Evolutionary conservation across 2,113 vertebrate species (phyloP).

Genomic region (Salvelinus sp.): DNA sequence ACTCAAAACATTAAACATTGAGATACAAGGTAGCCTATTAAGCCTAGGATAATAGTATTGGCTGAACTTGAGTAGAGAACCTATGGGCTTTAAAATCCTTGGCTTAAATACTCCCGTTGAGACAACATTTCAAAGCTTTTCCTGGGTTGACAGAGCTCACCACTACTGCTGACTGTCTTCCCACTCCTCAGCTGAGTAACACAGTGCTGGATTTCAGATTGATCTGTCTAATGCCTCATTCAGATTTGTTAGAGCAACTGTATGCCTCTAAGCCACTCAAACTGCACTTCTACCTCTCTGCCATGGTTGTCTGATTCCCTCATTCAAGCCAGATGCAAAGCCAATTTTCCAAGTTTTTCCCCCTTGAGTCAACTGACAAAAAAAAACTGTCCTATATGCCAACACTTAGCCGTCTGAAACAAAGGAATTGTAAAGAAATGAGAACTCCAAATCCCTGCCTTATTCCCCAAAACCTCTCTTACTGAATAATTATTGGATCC

Average conservation of each 20-base stretch:
- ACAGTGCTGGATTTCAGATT: neutral
- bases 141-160: too few species aligned
- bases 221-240: neutral
- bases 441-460: neutral
- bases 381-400: slow-evolving; percentile 11
- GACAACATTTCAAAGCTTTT: too few species aligned
- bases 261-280: neutral
- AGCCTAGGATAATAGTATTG: too few species aligned
- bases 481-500: slow-evolving; percentile 20
- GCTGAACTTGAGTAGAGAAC: too few species aligned
- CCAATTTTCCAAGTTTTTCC: slow-evolving; percentile 9
- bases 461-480: neutral
- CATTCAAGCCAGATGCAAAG: slow-evolving; percentile 3
- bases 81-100: too few species aligned
- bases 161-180: too few species aligned
- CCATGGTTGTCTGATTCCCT: neutral
- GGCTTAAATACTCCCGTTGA: too few species aligned
- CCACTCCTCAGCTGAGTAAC: neutral
- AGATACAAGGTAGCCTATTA: too few species aligned
- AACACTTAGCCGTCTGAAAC: slow-evolving; percentile 13
- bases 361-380: slow-evolving; percentile 24
- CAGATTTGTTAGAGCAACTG: neutral
- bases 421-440: neutral
- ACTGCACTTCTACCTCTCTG: neutral
- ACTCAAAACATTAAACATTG: too few species aligned